Percentiles rank a stretch among this genome's conserved stretches.
phyloP scores from a whole-genome alignment of 2,888 invertebrate genomes.

The Calliopum simillimum region DNA sequence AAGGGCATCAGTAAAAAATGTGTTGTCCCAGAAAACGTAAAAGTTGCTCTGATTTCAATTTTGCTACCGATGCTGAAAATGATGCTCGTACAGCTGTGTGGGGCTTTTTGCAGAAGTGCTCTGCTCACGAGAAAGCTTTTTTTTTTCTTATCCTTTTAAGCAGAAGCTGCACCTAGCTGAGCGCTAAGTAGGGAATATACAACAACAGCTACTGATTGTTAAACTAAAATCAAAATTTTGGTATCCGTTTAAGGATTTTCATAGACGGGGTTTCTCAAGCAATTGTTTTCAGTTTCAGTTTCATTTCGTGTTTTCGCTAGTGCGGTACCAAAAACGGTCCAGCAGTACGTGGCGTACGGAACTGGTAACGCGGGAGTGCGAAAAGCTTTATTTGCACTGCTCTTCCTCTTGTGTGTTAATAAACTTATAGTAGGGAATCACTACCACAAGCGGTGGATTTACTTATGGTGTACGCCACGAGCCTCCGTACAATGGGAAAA shows the following conservation, averaged over 20 bases:
- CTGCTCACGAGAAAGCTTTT: slow-evolving; percentile 5
- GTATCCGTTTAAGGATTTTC: background rate
- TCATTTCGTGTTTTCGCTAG: slow-evolving; percentile 32
- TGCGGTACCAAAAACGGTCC: slow-evolving; percentile 13
- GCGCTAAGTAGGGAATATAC: no score
- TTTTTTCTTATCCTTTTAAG: no score
- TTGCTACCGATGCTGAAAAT: background rate
- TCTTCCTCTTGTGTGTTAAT: no score
- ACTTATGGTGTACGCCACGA: no score
- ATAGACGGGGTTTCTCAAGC: background rate
- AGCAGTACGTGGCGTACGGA: background rate
- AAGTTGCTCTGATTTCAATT: slow-evolving; percentile 19
- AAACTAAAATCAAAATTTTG: slow-evolving; percentile 26
- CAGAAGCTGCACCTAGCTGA: slow-evolving; percentile 9
- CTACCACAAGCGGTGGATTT: no score
- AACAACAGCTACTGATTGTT: slow-evolving; percentile 27
- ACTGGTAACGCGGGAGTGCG: no score
- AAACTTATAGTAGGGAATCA: no score
- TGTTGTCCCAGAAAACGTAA: slow-evolving; percentile 24
- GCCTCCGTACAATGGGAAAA: no score
- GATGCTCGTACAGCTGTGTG: background rate
- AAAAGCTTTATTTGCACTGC: no score
- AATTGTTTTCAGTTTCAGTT: slow-evolving; percentile 32
- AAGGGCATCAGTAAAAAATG: background rate
- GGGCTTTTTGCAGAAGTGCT: background rate